Percentiles rank a stretch among this genome's conserved stretches.
phyloP scores from a whole-genome alignment of 2,113 vertebrate species.

The Tenebrosternarchus preto region DNA sequence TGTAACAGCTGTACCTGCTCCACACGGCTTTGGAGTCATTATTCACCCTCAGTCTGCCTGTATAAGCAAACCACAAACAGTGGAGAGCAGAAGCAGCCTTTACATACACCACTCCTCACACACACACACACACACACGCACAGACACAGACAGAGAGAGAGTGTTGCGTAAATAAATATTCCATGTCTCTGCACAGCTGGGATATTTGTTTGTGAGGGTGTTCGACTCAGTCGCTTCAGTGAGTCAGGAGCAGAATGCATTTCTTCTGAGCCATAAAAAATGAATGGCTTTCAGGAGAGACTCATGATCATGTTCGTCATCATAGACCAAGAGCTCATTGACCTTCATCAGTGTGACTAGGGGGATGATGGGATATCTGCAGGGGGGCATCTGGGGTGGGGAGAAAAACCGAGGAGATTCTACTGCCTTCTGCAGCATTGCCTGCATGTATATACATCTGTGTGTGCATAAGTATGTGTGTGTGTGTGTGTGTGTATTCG shows the following conservation, averaged over 20 bases:
- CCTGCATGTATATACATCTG: too few relatives aligned
- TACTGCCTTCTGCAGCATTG: slow-evolving; percentile 48
- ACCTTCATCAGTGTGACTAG: slow-evolving; percentile 49
- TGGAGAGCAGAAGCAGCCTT: slow-evolving; percentile 16
- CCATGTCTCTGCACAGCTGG: slow-evolving; percentile 29
- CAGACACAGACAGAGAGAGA: neutral
- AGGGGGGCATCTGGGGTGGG: slow-evolving; percentile 42
- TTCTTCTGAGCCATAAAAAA: slow-evolving; percentile 49
- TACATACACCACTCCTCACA: slow-evolving; percentile 19
- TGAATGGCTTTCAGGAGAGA: slow-evolving; percentile 46
- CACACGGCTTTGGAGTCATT: slow-evolving; percentile 39
- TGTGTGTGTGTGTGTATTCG: slow-evolving; percentile 13
- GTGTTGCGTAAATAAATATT: slow-evolving; percentile 48
- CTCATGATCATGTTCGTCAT: slow-evolving; percentile 32
- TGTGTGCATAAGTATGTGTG: slow-evolving; percentile 14
- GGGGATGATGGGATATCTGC: slow-evolving; percentile 45
- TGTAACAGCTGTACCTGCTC: slow-evolving; percentile 45
- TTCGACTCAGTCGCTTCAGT: slow-evolving; percentile 42
- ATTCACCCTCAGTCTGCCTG: slow-evolving; percentile 44
- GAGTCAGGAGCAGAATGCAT: slow-evolving; percentile 38
- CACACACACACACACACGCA: slow-evolving; percentile 7
- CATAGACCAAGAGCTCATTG: slow-evolving; percentile 38
- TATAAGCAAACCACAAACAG: slow-evolving; percentile 35
- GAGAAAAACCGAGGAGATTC: slow-evolving; percentile 32
- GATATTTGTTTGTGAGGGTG: slow-evolving; percentile 38